Base-by-base conservation (phyloP, 2,113 vertebrate genomes). In the Myotis brandtii region DNA sequence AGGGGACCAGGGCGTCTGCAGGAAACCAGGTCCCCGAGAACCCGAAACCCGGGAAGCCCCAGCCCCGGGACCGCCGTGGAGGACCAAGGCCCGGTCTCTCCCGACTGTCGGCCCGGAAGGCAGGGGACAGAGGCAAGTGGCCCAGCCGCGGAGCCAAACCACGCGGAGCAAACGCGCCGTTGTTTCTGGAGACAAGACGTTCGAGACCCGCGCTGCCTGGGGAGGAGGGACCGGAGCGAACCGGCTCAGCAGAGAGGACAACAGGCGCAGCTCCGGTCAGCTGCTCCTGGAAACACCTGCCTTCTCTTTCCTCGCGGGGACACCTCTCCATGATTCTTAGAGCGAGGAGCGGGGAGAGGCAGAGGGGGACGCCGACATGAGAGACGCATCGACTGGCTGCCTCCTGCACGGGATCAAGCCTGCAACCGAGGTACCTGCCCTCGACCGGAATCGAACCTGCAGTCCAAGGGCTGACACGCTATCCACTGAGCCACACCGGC, bases 161-260 rank as follows among this genome's bases (percentile, higher is more conserved):
- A 85, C 90, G 85, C 95, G 52, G 6, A 76, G 82, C 17, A 40
- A 86, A 90, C 43, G 97, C 72, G 87, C 3, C 93, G 85, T 96
- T 95, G 96, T 93, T 97, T 62, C 87, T 97, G 97, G 97, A 97
- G 73, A 96, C 59, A 93, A 97, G 92, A 97, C 94, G 91, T 88
- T 89, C 96, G 1, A 0, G 97, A 94, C 95, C 97, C 96, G 27
- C 80, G 90, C 56, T 18, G 21, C 54, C 56, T 10, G 56, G 56
- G 54, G 56, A 25, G 56, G 21, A 25, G 27, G 27, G 16, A 10
- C 3, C 25, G 10, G 56, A 94, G 89, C 88, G 73, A 94, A 84
- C 79, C 82, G 94, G 82, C 97, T 97, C 64, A 48, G 56, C 94
- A 93, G 94, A 80, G 32, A 97, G 94, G 14, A 86, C 2, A 5